These are phyloP conservation scores for Micromesistius poutassou DNA, from an alignment of 2,797 vertebrate species.

Conservation along the genomic window DNA sequence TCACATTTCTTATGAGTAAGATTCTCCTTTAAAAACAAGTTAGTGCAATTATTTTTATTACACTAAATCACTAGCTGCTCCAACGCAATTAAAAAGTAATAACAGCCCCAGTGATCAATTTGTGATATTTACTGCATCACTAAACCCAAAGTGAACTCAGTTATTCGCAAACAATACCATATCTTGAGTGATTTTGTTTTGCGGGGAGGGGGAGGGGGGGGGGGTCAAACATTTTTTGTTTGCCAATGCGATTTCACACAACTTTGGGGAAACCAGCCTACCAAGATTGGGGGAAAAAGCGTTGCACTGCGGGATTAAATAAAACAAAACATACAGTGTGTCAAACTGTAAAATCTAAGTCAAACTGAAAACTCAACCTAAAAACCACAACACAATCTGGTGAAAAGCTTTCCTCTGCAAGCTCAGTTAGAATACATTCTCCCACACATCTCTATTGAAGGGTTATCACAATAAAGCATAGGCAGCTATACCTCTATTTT, in stretches of 20 bases:
- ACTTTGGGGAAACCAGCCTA: slow-evolving; percentile 77
- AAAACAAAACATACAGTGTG: slow-evolving; percentile 76
- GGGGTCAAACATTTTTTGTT: slow-evolving; percentile 32
- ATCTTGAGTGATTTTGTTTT: slow-evolving; percentile 65
- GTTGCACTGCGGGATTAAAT: slow-evolving; percentile 73
- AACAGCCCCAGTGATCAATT: slow-evolving; percentile 76
- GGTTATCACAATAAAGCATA: slow-evolving; percentile 67
- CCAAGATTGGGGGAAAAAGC: slow-evolving; percentile 71
- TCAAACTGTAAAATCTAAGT: slow-evolving; percentile 75
- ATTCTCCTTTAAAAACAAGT: slow-evolving; percentile 69
- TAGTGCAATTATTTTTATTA: slow-evolving; percentile 80
- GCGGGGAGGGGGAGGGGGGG: background rate
- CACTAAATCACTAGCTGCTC: slow-evolving; percentile 80
- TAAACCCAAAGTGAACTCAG: slow-evolving; percentile 75
- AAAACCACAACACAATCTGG: slow-evolving; percentile 65
- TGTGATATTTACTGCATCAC: slow-evolving; percentile 71
- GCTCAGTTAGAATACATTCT: slow-evolving; percentile 71
- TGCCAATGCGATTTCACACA: slow-evolving; percentile 77
- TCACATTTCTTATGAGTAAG: slow-evolving; percentile 76
- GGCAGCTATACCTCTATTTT: slow-evolving; percentile 66
- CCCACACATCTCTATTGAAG: slow-evolving; percentile 71
- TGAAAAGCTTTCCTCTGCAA: slow-evolving; percentile 52
- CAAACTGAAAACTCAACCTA: slow-evolving; percentile 69
- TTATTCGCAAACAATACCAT: slow-evolving; percentile 68
- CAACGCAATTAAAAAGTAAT: slow-evolving; percentile 67